Base-by-base conservation (phyloP, 2,113 vertebrate species). In the Otus sunia region DNA sequence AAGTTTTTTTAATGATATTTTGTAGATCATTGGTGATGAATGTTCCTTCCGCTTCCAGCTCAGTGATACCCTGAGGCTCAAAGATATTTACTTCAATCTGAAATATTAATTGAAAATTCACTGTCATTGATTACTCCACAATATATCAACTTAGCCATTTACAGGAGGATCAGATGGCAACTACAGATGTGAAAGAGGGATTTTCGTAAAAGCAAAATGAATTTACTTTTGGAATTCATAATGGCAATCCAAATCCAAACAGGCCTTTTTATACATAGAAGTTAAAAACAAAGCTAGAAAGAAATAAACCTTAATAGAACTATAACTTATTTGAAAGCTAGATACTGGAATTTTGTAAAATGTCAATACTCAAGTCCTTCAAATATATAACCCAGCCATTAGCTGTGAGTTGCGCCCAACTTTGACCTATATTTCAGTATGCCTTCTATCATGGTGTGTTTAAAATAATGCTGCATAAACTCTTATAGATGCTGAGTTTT, bases 61-160 rank as follows among this genome's bases (percentile, higher is more conserved):
- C 98, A 73, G 94, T 97, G 95, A 99, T 98, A 37, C 98, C 98
- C 25, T 99, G 98, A 25, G 98, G 97, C 97, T 99, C 99, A 52
- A 98, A 97, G 88, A 99, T 98, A 86, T 98, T 86, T 59, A 99
- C 98, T 41, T 99, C 98, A 47, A 99, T 98, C 99, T 99, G 69
- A 78, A 97, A 75, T 83, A 94, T 93, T 66, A 90, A 96, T 97
- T 95, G 73, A 74, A 96, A 92, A 94, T 37, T 50, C 39, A 53
- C 32, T 50, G 78, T 71, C 56, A 89, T 56, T 88, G 63, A 88
- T 86, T 64, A 77, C 29, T 10, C 26, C n/a, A 64, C 11, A 50
- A 27, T 32, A 27, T 25, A 68, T 53, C 64, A 78, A 69, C 12
- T 66, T n/a, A 64, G 27, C 20, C 55, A 77, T 74, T 84, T 77